These are phyloP conservation scores for Chymomyza caudatula DNA, from an alignment of 2,888 invertebrate species.

Conservation along the genomic window DNA sequence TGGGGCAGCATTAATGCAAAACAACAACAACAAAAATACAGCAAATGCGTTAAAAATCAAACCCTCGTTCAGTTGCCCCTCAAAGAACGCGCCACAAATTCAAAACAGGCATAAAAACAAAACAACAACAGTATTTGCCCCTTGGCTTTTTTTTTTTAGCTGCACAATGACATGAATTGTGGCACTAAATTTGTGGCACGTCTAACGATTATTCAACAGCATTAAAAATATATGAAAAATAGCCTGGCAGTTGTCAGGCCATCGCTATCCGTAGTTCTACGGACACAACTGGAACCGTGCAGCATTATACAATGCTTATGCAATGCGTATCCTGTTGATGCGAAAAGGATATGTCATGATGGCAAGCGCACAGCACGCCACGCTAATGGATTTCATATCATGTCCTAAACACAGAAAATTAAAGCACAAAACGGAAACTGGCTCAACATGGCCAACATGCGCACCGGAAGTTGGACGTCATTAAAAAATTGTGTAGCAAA, in stretches of 20 bases:
- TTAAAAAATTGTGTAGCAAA: conserved; percentile 16
- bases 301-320: conserved; percentile 42
- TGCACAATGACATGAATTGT: conserved; percentile 46
- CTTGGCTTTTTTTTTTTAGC: conserved; percentile 26
- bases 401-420: conserved; percentile 27
- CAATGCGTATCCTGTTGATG: conserved; percentile 30
- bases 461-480: conserved; percentile 5
- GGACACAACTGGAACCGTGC: conserved; percentile 16
- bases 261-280: neutral
- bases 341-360: conserved; percentile 38
- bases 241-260: neutral
- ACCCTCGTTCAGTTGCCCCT: conserved; percentile 6
- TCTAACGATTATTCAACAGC: neutral
- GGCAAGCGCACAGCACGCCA: conserved; percentile 2
- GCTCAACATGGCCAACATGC: neutral
- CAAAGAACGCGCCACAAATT: neutral
- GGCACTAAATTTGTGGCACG: conserved; percentile 46
- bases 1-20: conserved; percentile 24
- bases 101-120: conserved; percentile 1
- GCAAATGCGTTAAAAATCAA: conserved; percentile 45
- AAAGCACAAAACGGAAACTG: neutral
- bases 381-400: conserved; percentile 39
- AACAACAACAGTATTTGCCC: conserved; percentile 49
- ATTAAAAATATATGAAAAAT: neutral
- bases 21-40: conserved; percentile 24